phyloP scores from a whole-genome alignment of 2,888 invertebrate species.

The Scaeva pyrastri region DNA sequence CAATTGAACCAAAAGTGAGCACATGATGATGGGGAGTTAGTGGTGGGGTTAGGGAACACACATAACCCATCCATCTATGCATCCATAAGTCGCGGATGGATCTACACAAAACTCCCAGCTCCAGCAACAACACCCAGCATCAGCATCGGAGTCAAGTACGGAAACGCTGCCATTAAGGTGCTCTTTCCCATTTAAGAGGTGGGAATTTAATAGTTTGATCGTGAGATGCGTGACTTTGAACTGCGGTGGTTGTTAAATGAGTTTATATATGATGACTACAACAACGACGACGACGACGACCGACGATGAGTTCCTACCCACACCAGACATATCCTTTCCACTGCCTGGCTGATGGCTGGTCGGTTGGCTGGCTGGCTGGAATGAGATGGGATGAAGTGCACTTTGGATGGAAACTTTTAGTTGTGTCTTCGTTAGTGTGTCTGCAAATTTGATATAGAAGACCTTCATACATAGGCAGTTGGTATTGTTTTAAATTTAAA shows the following conservation, averaged over 20 bases:
- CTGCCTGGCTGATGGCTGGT: background rate
- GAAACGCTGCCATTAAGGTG: conserved; percentile 65
- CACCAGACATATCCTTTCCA: conserved; percentile 26
- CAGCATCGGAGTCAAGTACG: conserved; percentile 34
- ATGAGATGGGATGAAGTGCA: conserved; percentile 37
- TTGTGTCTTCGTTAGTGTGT: conserved; percentile 31
- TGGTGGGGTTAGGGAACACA: background rate
- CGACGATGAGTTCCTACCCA: too few relatives aligned
- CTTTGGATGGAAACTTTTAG: conserved; percentile 59
- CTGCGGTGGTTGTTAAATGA: conserved; percentile 75
- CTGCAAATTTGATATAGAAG: conserved; percentile 23
- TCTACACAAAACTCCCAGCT: background rate
- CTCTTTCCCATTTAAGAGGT: conserved; percentile 71
- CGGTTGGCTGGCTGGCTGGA: background rate
- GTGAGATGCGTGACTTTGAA: conserved; percentile 79
- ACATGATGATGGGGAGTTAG: background rate
- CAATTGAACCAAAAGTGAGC: conserved; percentile 35
- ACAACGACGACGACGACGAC: too few relatives aligned
- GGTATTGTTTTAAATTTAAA: conserved; percentile 62
- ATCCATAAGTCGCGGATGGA: conserved; percentile 71
- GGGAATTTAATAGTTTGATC: conserved; percentile 79
- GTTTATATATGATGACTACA: conserved; percentile 27
- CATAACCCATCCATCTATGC: conserved; percentile 75
- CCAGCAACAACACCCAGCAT: background rate
- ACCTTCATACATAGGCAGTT: conserved; percentile 17